These are phyloP conservation scores for Chelidonichthys spinosus DNA, from an alignment of 2,797 vertebrate species.

Conservation along the genomic window DNA sequence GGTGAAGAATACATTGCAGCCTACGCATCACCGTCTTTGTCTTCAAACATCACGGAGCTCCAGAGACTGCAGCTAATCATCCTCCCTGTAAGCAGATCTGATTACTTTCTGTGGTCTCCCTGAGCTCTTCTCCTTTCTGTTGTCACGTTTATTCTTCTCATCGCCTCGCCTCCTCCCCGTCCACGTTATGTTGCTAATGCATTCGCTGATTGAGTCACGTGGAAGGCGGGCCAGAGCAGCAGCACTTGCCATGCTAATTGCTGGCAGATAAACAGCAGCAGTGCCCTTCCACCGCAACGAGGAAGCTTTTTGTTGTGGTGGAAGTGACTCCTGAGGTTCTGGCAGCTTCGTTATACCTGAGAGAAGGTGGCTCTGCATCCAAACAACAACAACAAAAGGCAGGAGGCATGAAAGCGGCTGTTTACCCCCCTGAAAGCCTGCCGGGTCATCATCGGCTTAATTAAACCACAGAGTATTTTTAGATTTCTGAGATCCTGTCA, in stretches of 20 bases:
- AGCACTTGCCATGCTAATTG: constrained; percentile 63
- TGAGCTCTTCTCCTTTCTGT: constrained; percentile 16
- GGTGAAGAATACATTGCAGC: constrained; percentile 13
- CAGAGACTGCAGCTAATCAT: constrained; percentile 39
- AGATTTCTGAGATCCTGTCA: constrained; percentile 70
- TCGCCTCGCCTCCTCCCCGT: constrained; percentile 34
- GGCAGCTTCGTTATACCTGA: constrained; percentile 51
- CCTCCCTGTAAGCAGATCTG: constrained; percentile 34
- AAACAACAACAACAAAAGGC: constrained; percentile 59
- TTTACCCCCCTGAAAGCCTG: constrained; percentile 61
- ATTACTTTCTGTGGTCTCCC: constrained; percentile 34
- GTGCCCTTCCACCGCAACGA: constrained; percentile 38
- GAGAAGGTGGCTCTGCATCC: constrained; percentile 56
- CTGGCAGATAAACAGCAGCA: constrained; percentile 53
- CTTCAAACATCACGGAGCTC: constrained; percentile 9
- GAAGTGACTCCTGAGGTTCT: constrained; percentile 40
- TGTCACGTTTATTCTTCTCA: constrained; percentile 41
- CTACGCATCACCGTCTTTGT: constrained; percentile 23
- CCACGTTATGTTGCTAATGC: constrained; percentile 37
- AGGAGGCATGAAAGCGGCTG: constrained; percentile 64
- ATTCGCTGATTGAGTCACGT: constrained; percentile 43
- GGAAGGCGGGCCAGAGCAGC: constrained; percentile 32
- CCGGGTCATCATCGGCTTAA: constrained; percentile 76
- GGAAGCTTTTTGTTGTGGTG: not conserved
- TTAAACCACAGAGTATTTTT: constrained; percentile 78